Evolutionary conservation across 2,113 vertebrate genomes (phyloP), one percentile per base, ranked within the genome.

Genomic region (Aldabrachelys gigantea): DNA sequence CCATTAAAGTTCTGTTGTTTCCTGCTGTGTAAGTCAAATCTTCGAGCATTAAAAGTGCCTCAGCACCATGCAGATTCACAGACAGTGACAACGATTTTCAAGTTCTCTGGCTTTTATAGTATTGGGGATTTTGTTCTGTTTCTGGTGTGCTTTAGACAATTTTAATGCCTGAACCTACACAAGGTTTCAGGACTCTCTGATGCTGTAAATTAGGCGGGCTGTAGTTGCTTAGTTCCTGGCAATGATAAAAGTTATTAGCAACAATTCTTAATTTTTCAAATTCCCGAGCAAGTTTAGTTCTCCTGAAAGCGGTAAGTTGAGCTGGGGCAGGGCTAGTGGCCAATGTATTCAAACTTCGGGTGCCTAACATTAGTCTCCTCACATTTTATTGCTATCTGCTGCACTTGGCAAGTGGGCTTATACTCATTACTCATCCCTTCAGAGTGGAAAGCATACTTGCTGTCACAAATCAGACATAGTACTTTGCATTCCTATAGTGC

Each of bases 101-200:
- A 95, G 94, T 94, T 97, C 89, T 57, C 54, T 96, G 96, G 96
- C 97, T 97, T 96, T 96, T 96, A 96, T 88, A 95, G 96, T 93
- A 89, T 10, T 1, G 17, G 88, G 94, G 91, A 92, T 85, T 88
- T 95, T 91, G 95, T 95, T 95, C 95, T 88, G 95, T 95, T 95
- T 94, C 91, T 93, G 91, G 92, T 97, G 87, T 93, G 88, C 93
- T 96, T 95, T 93, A 96, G 95, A 96, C 96, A 76, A 29, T 96
- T 95, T 92, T 94, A 89, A 94, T 96, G 90, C 85, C 86, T 85
- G 94, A 97, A 95, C 89, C 93, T 89, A 85, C 90, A 95, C 93
- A 96, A 87, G 89, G 92, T 85, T 97, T 95, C 92, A 76, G 24
- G 85, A 95, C 80, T 95, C 87, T 49, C 85, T 49, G n/a, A 91